Conservation (phyloP, 2,797 vertebrate species). For the Nannoperca australis region DNA sequence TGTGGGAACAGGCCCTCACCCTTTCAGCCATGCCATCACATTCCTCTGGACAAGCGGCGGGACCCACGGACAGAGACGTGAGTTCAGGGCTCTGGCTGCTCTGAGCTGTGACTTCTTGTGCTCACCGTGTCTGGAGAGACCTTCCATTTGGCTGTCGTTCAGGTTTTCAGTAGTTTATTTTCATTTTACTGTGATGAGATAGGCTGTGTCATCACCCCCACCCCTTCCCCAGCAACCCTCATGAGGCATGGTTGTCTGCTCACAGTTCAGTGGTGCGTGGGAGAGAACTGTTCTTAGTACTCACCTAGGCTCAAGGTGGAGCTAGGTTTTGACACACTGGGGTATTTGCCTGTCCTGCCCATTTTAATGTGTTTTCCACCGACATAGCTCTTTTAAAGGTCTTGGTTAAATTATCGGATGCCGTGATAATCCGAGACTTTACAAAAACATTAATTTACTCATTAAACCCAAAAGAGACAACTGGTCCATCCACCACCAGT, state of each 20-base stretch:
- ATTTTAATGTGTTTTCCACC: conserved; percentile 30
- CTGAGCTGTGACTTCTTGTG: conserved; percentile 55
- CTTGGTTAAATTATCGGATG: conserved; percentile 13
- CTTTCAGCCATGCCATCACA: conserved; percentile 66
- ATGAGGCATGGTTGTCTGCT: conserved; percentile 74
- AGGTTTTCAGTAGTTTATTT: conserved; percentile 78
- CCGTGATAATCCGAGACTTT: conserved; percentile 23
- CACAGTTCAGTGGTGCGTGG: conserved; percentile 72
- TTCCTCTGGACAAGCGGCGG: conserved; percentile 49
- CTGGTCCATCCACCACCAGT: conserved; percentile 30
- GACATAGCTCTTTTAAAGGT: background rate
- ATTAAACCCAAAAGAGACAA: conserved; percentile 25
- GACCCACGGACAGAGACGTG: conserved; percentile 49
- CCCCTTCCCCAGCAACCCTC: conserved; percentile 61
- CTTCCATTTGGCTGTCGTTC: conserved; percentile 66
- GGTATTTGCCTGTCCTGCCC: background rate
- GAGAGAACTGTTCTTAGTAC: conserved; percentile 65
- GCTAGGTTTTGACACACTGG: conserved; percentile 36
- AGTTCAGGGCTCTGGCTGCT: conserved; percentile 54
- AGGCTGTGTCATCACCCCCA: conserved; percentile 73
- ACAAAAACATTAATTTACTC: conserved; percentile 36
- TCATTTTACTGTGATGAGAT: conserved; percentile 81
- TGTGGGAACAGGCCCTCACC: conserved; percentile 56
- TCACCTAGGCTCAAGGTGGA: conserved; percentile 59
- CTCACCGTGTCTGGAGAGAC: conserved; percentile 57